Conservation (phyloP, 2,797 vertebrate species). For the Poecilia velifera region DNA sequence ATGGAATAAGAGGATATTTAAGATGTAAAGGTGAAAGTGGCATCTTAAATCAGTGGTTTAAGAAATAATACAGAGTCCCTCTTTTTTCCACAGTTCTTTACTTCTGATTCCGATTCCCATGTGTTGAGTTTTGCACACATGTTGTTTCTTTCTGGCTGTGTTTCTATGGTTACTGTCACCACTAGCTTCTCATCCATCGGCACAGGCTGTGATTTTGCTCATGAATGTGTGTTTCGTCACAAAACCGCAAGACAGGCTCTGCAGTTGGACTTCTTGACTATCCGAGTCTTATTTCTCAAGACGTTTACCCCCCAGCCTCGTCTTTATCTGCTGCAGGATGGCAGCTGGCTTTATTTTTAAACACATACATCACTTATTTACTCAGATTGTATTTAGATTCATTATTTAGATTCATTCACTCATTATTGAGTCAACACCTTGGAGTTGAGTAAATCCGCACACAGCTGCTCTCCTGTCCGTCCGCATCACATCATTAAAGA, state of each 20-base stretch:
- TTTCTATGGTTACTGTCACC: constrained; percentile 64
- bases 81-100: constrained; percentile 7
- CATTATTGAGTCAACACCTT: constrained; percentile 38
- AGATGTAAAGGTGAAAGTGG: neutral
- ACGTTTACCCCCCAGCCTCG: constrained; percentile 50
- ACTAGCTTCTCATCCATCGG: constrained; percentile 6
- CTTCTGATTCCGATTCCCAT: neutral
- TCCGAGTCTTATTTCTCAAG: constrained; percentile 51
- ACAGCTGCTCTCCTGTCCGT: constrained; percentile 27
- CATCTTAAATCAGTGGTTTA: neutral
- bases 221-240: neutral
- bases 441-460: constrained; percentile 7
- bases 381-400: constrained; percentile 14
- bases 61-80: neutral
- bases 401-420: constrained; percentile 30
- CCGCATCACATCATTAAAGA: constrained; percentile 8
- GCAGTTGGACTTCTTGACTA: constrained; percentile 36
- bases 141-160: constrained; percentile 50
- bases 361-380: constrained; percentile 11
- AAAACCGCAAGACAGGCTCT: neutral
- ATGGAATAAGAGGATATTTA: neutral
- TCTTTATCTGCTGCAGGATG: constrained; percentile 66
- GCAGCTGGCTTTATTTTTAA: constrained; percentile 75
- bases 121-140: constrained; percentile 16
- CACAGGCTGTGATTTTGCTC: constrained; percentile 1